A percentile compares a stretch with the other conserved stretches of the same genome.
Conservation (phyloP, 2,797 vertebrate species). For the Cynodonichthys magdalenae region DNA sequence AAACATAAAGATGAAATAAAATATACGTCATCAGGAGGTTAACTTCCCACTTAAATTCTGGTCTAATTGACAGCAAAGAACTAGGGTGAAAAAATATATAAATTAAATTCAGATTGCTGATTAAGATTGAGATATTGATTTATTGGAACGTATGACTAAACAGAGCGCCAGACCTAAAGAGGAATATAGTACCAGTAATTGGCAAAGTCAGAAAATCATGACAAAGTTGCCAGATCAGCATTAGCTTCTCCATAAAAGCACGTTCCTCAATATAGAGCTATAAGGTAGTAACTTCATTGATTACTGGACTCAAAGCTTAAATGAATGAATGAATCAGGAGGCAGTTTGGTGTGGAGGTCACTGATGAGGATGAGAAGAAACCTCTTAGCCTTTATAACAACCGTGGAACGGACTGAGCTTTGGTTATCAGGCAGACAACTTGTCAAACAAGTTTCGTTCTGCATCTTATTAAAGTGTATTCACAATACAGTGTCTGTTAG, state of each 20-base stretch:
- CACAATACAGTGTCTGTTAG: background rate
- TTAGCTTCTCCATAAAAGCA: conserved; percentile 46
- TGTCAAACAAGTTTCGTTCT: conserved; percentile 17
- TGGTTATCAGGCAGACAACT: conserved; percentile 12
- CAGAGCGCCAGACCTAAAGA: background rate
- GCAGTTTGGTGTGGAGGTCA: conserved; percentile 58
- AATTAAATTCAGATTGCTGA: too few species aligned
- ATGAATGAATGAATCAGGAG: conserved; percentile 47
- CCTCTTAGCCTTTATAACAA: conserved; percentile 1
- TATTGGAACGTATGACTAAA: conserved; percentile 39
- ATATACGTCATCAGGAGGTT: conserved; percentile 7
- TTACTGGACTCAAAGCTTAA: conserved; percentile 58
- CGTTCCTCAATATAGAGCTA: conserved; percentile 22
- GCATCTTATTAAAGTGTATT: conserved; percentile 24
- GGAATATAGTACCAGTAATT: conserved; percentile 1
- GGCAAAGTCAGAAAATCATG: conserved; percentile 12
- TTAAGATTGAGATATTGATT: conserved; percentile 19
- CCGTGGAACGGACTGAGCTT: background rate
- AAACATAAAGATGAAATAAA: conserved; percentile 23
- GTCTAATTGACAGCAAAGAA: conserved; percentile 10
- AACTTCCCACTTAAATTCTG: background rate
- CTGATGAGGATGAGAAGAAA: conserved; percentile 38
- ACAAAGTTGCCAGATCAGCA: conserved; percentile 30
- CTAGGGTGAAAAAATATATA: background rate
- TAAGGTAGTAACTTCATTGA: conserved; percentile 47